These are phyloP conservation scores for Antheraea assamensis DNA, from an alignment of 2,888 invertebrate genomes.

Conservation along the genomic window DNA sequence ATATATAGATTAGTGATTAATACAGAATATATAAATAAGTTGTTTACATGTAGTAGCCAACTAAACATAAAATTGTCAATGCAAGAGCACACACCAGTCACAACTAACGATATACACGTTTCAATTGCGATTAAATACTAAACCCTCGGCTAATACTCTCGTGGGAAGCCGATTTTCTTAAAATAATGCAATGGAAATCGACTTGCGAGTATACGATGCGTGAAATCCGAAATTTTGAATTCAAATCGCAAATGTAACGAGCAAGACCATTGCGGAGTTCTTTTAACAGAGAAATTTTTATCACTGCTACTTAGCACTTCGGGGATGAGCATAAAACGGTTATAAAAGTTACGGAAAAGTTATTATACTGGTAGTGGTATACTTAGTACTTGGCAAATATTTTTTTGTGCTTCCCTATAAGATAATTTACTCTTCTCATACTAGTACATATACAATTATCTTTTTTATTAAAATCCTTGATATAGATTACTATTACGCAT, in stretches of 20 bases:
- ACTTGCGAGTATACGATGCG: neutral
- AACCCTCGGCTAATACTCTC: conserved; percentile 59
- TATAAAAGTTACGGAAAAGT: neutral
- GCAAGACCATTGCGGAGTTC: neutral
- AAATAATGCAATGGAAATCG: conserved; percentile 40
- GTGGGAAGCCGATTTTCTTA: conserved; percentile 43
- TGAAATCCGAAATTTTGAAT: neutral
- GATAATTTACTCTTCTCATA: neutral
- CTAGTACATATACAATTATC: neutral
- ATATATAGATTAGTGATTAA: neutral
- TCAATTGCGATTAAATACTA: conserved; percentile 66
- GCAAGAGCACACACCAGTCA: conserved; percentile 52
- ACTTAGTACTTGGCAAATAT: neutral
- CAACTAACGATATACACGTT: conserved; percentile 76
- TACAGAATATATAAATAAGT: neutral
- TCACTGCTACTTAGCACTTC: neutral
- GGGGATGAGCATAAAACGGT: neutral
- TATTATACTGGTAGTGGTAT: neutral
- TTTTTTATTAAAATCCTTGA: neutral
- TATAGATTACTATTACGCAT: no score
- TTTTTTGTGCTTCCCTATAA: neutral
- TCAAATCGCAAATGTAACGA: conserved; percentile 1
- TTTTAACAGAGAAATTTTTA: neutral
- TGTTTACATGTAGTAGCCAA: conserved; percentile 39
- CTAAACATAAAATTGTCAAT: conserved; percentile 45